Percentiles rank a stretch among this genome's conserved stretches.
Evolutionary conservation across 1,140 invertebrate genomes (phyloP).

Genomic region (Drosophila watanabei): DNA sequence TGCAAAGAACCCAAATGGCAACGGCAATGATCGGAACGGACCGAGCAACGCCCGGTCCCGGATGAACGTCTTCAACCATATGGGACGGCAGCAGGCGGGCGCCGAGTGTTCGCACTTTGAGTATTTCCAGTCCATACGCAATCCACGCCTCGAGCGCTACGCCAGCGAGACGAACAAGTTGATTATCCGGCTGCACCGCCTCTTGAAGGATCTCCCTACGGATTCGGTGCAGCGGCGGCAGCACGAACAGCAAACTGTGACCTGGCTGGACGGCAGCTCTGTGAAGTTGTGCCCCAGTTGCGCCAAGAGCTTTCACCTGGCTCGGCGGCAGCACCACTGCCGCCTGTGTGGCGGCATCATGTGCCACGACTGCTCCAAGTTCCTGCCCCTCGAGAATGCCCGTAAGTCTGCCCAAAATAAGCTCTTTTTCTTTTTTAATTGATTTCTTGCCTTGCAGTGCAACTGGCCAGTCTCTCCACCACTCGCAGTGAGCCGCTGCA

Average conservation of each 20-base stretch:
- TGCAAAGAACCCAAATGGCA: slow-evolving; percentile 15
- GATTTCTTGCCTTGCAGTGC: slow-evolving; percentile 38
- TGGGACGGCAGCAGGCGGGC: slow-evolving; percentile 90
- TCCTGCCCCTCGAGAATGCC: slow-evolving; percentile 93
- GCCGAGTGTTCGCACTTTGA: slow-evolving; percentile 89
- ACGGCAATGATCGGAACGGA: slow-evolving; percentile 18
- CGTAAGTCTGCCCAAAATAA: slow-evolving; percentile 87
- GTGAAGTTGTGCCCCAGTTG: slow-evolving; percentile 97
- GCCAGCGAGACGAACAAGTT: slow-evolving; percentile 98
- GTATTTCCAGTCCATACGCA: slow-evolving; percentile 92
- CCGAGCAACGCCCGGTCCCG: slow-evolving; percentile 59
- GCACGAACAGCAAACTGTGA: slow-evolving; percentile 92
- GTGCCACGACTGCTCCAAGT: slow-evolving; percentile 97
- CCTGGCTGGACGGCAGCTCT: slow-evolving; percentile 96
- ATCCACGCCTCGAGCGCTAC: slow-evolving; percentile 92
- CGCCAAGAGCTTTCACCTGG: slow-evolving; percentile 94
- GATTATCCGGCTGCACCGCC: slow-evolving; percentile 96
- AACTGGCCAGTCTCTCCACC: slow-evolving; percentile 74
- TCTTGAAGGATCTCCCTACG: slow-evolving; percentile 93
- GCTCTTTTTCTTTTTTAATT: neutral
- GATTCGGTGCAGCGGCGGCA: slow-evolving; percentile 94
- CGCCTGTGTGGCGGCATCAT: slow-evolving; percentile 97
- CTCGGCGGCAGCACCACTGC: slow-evolving; percentile 97
- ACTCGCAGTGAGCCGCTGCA: slow-evolving; percentile 61
- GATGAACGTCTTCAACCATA: slow-evolving; percentile 86